These are phyloP conservation scores for Puntigrus tetrazona DNA, from an alignment of 2,113 vertebrate species.

Conservation along the genomic window DNA sequence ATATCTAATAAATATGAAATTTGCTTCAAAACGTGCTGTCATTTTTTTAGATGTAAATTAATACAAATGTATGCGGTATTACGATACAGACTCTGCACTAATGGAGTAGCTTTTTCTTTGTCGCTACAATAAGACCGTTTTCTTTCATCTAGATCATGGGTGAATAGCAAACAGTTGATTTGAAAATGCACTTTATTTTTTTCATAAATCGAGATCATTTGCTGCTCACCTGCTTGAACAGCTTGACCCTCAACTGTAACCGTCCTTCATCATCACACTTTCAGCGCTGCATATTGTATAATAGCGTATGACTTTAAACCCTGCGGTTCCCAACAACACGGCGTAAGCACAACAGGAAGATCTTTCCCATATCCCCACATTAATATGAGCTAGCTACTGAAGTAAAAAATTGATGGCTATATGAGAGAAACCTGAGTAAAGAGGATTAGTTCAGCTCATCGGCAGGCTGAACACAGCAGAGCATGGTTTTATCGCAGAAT, in stretches of 20 bases:
- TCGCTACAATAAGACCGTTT: background rate
- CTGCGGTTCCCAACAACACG: background rate
- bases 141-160: background rate
- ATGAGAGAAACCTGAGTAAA: background rate
- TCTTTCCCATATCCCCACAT: no score
- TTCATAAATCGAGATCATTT: background rate
- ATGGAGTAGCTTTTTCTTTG: background rate
- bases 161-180: background rate
- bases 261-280: no score
- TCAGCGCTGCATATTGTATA: no score
- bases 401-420: no score
- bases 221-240: background rate
- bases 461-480: background rate
- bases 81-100: background rate
- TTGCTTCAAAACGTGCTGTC: background rate
- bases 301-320: no score
- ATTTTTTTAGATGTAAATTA: background rate
- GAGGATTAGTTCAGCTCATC: background rate
- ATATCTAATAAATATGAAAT: constrained; percentile 32
- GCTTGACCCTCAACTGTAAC: background rate
- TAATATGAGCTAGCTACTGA: no score
- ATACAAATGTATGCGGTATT: background rate
- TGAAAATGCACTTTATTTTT: background rate
- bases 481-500: background rate
- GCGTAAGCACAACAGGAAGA: no score